Percentiles rank a stretch among this genome's conserved stretches.
Conservation (phyloP, 2,113 vertebrate species). For the Dermatemys mawii region DNA sequence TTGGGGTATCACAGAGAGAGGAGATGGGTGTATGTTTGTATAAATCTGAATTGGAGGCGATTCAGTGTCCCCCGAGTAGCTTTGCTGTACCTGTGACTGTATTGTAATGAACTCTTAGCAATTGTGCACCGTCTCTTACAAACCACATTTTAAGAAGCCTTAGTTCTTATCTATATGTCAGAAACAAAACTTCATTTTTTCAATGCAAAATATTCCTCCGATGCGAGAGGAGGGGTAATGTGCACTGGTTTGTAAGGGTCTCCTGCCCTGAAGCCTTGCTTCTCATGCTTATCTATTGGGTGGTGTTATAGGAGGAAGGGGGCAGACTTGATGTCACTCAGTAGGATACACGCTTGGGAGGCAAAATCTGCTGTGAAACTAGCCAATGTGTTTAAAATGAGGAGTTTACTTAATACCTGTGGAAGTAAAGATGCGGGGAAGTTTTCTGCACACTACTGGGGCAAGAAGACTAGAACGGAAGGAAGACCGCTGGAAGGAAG, state of each 20-base stretch:
- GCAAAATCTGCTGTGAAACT: not conserved
- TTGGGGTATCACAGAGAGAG: not conserved
- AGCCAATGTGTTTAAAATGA: not conserved
- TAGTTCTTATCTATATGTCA: fast-evolving
- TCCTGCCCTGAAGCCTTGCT: not conserved
- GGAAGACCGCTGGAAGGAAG: not conserved
- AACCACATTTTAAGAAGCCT: fast-evolving
- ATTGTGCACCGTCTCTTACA: not conserved
- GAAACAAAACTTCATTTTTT: fast-evolving
- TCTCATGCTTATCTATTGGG: not conserved
- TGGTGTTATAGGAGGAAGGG: not conserved
- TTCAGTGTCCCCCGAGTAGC: not conserved
- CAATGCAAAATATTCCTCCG: not conserved
- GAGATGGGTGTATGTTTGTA: not conserved
- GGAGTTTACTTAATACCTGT: not conserved
- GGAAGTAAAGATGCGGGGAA: not conserved
- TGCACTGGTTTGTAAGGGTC: not conserved
- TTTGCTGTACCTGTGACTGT: not conserved
- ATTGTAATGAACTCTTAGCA: fast-evolving
- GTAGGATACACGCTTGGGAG: not conserved
- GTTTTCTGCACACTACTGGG: not conserved
- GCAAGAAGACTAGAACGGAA: not conserved
- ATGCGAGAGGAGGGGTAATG: not conserved
- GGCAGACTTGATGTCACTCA: fast-evolving
- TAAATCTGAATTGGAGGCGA: fast-evolving